Base-by-base conservation (phyloP, 2,797 vertebrate genomes). In the Enteromius radiatus region DNA sequence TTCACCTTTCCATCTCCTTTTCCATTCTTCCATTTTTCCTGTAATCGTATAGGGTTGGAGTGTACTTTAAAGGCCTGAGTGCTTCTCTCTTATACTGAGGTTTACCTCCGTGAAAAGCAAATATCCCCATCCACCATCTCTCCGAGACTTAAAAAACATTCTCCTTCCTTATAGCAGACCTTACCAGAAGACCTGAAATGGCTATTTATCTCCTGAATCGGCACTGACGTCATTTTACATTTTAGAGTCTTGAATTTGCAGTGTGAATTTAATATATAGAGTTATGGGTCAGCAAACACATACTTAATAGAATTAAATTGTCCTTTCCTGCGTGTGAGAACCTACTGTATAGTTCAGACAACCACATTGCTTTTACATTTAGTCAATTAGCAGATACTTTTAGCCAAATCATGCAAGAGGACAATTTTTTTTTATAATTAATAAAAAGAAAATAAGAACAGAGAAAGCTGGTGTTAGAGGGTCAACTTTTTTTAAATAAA, bases 111-210 rank as follows among this genome's bases (percentile, higher is more conserved):
- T 59, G 36, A 76, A 52, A 82, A 82, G 23, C 81, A 82, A 69
- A 82, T 69, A 75, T 61, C 63, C 49, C 47, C 68, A 49, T 56
- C 63, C 84, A 83, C 71, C 0, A 64, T 74, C 68, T 26, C 76
- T 76, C 68, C 8, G 45, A 77, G 83, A 80, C 19, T 4, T 23
- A 49, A 17, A 19, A 49, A 28, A 68, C 52, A 76, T 38, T 78
- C 26, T 76, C 47, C 59, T 47, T 80, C 68, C 77, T 84, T 15
- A 36, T 64, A 56, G 79, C 80, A 68, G 68, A 43, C 63, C 81
- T 86, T 69, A 84, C 41, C 81, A 52, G 45, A 79, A 84, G 82
- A 87, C 77, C 63, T 56, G 26, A 28, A 28, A 12, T 28, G 26
- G 26, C 23, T 7, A 4, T 23, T 56, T 23, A 11, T 21, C 52